These are phyloP conservation scores for Apotomis betuletana DNA, from an alignment of 2,888 invertebrate species.

Conservation along the genomic window DNA sequence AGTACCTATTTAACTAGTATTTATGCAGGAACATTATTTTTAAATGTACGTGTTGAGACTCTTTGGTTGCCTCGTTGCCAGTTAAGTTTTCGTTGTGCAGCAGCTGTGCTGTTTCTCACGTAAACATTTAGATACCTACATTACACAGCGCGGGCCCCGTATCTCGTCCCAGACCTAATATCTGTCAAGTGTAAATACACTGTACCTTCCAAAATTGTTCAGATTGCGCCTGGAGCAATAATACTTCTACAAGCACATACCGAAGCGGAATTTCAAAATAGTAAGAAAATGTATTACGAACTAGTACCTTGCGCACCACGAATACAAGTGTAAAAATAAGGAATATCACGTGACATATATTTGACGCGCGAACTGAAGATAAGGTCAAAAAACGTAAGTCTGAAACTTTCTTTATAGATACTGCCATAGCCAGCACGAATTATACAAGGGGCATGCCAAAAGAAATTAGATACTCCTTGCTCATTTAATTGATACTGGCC, in stretches of 20 bases:
- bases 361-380: too few relatives aligned
- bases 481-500: too few relatives aligned
- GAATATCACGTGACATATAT: too few relatives aligned
- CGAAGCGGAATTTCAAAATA: background rate
- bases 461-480: too few relatives aligned
- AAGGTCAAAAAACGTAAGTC: too few relatives aligned
- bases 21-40: too few relatives aligned
- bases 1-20: too few relatives aligned
- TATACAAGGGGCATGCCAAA: too few relatives aligned
- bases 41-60: too few relatives aligned
- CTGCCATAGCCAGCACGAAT: too few relatives aligned
- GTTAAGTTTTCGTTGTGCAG: background rate
- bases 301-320: too few relatives aligned
- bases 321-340: background rate
- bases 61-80: background rate
- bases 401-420: too few relatives aligned
- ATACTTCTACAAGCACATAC: slow-evolving; percentile 8
- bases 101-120: background rate
- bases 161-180: slow-evolving; percentile 33
- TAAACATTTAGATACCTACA: background rate
- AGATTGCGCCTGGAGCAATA: slow-evolving; percentile 27
- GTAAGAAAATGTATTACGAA: background rate
- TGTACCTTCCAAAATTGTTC: slow-evolving; percentile 23
- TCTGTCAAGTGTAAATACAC: slow-evolving; percentile 30
- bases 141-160: slow-evolving; percentile 8